phyloP scores from a whole-genome alignment of 2,113 vertebrate species.

The Engraulis encrasicolus region DNA sequence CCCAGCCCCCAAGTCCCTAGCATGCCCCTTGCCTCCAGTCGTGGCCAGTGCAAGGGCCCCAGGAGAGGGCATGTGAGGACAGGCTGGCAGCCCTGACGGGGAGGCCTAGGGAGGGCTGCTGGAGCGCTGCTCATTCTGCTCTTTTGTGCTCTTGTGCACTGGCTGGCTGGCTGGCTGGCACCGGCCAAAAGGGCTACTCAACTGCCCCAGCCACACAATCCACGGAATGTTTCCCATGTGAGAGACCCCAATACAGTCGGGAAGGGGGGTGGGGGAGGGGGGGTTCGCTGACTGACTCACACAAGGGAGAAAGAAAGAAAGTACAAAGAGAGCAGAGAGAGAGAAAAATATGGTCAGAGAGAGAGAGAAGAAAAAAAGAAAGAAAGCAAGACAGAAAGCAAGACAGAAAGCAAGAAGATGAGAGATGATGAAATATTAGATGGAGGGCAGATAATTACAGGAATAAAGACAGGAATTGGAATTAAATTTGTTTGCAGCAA shows the following conservation, averaged over 20 bases:
- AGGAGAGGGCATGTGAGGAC: neutral
- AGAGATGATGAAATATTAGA: too few species aligned
- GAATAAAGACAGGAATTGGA: neutral
- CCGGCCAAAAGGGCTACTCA: neutral
- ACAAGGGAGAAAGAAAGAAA: neutral
- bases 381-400: neutral
- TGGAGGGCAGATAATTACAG: too few species aligned
- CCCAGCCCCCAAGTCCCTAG: too few species aligned
- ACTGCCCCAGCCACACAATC: neutral
- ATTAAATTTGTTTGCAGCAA: neutral
- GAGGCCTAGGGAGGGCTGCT: neutral
- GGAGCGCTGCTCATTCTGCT: neutral
- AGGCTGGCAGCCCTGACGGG: neutral
- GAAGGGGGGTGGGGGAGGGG: too few species aligned
- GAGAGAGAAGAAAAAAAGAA: neutral
- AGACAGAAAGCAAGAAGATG: neutral
- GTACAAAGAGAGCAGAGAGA: too few species aligned
- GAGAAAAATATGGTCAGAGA: too few species aligned
- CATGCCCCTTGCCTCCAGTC: too few species aligned
- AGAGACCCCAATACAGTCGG: neutral
- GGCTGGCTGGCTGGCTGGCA: neutral
- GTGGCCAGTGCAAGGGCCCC: neutral
- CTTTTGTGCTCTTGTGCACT: neutral
- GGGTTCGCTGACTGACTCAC: neutral
- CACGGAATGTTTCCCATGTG: conserved; percentile 1